Conservation (phyloP, 2,888 invertebrate genomes). For the Meta bourneti region DNA sequence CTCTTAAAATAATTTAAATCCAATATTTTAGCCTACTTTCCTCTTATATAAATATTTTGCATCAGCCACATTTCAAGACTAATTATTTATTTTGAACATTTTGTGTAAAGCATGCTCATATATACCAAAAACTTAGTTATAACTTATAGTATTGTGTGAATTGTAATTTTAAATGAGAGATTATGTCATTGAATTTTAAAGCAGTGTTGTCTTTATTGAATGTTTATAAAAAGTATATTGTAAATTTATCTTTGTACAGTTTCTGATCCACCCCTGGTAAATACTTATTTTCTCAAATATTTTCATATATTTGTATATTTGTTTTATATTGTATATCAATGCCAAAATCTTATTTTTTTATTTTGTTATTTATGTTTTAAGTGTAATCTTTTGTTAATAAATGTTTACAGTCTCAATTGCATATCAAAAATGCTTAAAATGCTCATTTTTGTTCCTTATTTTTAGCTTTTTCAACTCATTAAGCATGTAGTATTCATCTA, state of each 20-base stretch:
- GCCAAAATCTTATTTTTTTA: slow-evolving; percentile 50
- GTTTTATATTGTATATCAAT: slow-evolving; percentile 64
- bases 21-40: neutral
- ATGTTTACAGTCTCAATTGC: slow-evolving; percentile 1
- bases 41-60: neutral
- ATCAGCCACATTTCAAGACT: neutral
- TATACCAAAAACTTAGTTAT: slow-evolving; percentile 34
- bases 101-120: slow-evolving; percentile 24
- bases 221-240: slow-evolving; percentile 34
- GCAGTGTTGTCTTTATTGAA: neutral
- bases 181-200: slow-evolving; percentile 8
- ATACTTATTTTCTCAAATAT: slow-evolving; percentile 42
- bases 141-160: slow-evolving; percentile 21
- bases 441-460: neutral
- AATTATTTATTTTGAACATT: neutral
- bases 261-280: slow-evolving; percentile 19
- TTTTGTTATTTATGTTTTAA: slow-evolving; percentile 48
- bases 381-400: slow-evolving; percentile 35
- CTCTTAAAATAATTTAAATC: no score
- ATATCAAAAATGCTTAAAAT: slow-evolving; percentile 1
- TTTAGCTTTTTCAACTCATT: neutral
- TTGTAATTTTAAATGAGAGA: slow-evolving; percentile 23
- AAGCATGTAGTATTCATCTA: neutral
- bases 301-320: slow-evolving; percentile 67
- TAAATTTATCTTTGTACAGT: slow-evolving; percentile 58